Base-by-base conservation (phyloP, 2,888 invertebrate genomes). In the Sarcophaga carnaria region DNA sequence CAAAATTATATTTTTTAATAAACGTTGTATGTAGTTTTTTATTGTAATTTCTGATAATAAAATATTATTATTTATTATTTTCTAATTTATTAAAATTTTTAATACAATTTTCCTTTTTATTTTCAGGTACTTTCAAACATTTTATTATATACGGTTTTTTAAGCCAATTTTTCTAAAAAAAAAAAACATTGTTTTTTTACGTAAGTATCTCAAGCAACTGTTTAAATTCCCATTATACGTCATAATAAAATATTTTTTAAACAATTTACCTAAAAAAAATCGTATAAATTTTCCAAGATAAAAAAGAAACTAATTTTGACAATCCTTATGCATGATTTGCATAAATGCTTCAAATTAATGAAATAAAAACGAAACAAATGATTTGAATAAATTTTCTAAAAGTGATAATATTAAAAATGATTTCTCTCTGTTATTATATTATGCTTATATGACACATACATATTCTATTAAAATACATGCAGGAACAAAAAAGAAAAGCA, bases 381-480 rank as follows among this genome's bases (percentile, higher is more conserved):
- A 64, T 22, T 11, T 27, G 6, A 76, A 71, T 66, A 72, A 62
- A 62, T 11, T 22, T 22, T 11, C 62, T 66, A 22, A 83, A 67
- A 72, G 78, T 83, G 77, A 78, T 67, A 45, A 78, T 78, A 67
- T 67, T 74, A 78, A 66, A 37, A 71, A 83, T 74, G 59, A 63
- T 37, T 37, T 37, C 8, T 37, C 37, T 37, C 37, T 54, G 54
- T 54, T 54, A 14, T 66, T 74, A 75, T 81, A 81, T 78, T 75
- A 80, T 59, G 27, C 66, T 83, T 63, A 62, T 87, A 70, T 84
- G 81, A 69, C 79, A 81, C 66, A 80, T 71, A 75, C 5, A 37
- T 37, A 37, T 10, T 37, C 37, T 37, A 37, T 37, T 6, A 37
- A 37, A 37, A 37, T 37, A 37, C 37, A 37, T 3, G 0, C 37